Conservation (phyloP, 2,797 vertebrate genomes). For the Spea hammondii region DNA sequence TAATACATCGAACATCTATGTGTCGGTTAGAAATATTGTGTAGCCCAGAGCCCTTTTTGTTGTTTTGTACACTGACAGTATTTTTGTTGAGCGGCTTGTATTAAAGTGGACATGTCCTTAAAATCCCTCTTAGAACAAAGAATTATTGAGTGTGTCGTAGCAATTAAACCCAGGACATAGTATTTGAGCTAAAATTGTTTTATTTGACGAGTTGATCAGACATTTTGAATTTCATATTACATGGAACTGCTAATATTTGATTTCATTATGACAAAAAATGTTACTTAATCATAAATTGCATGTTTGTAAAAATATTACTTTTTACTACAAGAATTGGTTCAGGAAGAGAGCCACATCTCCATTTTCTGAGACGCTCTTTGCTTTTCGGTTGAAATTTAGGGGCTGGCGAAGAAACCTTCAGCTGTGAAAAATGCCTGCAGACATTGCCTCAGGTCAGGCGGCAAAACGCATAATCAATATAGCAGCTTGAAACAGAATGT, state of each 20-base stretch:
- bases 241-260: too few relatives aligned
- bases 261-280: too few relatives aligned
- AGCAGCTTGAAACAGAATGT: slow-evolving; percentile 54
- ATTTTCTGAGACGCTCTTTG: not conserved
- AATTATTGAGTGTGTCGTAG: too few relatives aligned
- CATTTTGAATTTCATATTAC: too few relatives aligned
- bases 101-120: not conserved
- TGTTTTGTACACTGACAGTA: not conserved
- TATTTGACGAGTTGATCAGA: too few relatives aligned
- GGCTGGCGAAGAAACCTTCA: slow-evolving; percentile 26
- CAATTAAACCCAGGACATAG: too few relatives aligned
- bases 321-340: slow-evolving; percentile 1
- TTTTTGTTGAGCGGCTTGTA: not conserved
- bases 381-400: slow-evolving; percentile 21
- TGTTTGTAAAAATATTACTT: too few relatives aligned
- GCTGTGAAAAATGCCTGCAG: slow-evolving; percentile 33
- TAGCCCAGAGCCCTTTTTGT: not conserved
- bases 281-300: too few relatives aligned
- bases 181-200: too few relatives aligned
- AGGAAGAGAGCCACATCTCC: not conserved
- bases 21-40: too few relatives aligned
- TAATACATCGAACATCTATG: too few relatives aligned
- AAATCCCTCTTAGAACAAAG: too few relatives aligned
- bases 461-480: slow-evolving; percentile 52
- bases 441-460: slow-evolving; percentile 42